Evolutionary conservation across 1,140 invertebrate species (phyloP).

Genomic region (Papilio helenus): DNA sequence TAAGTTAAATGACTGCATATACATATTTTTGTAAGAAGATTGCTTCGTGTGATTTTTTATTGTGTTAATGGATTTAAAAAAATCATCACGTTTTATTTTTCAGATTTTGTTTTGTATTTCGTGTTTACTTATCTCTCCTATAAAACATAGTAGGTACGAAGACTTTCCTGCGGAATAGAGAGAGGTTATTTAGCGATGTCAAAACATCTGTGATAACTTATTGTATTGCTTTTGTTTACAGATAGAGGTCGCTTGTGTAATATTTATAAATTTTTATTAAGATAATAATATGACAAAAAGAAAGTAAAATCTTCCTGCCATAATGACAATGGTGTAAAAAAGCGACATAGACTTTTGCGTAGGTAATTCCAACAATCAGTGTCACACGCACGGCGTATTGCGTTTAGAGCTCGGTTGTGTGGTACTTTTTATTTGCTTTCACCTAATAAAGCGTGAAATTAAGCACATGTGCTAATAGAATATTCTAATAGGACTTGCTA

Average conservation of each 20-base stretch:
- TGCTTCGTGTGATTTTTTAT: too few species aligned
- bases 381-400: background rate
- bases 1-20: too few species aligned
- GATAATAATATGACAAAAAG: background rate
- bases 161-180: too few species aligned
- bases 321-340: background rate
- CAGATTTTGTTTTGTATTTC: too few species aligned
- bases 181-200: background rate
- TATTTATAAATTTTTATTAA: background rate
- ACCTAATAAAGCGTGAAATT: constrained; percentile 9
- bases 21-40: too few species aligned
- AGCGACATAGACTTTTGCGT: background rate
- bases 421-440: background rate
- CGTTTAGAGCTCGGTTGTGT: background rate
- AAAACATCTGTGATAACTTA: background rate
- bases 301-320: background rate
- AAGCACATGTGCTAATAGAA: background rate
- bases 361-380: background rate
- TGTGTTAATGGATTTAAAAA: too few species aligned
- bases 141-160: too few species aligned
- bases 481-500: background rate
- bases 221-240: background rate
- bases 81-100: too few species aligned
- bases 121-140: too few species aligned
- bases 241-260: constrained; percentile 10